phyloP scores from a whole-genome alignment of 1,140 invertebrate genomes.

The Antheraea pernyi region DNA sequence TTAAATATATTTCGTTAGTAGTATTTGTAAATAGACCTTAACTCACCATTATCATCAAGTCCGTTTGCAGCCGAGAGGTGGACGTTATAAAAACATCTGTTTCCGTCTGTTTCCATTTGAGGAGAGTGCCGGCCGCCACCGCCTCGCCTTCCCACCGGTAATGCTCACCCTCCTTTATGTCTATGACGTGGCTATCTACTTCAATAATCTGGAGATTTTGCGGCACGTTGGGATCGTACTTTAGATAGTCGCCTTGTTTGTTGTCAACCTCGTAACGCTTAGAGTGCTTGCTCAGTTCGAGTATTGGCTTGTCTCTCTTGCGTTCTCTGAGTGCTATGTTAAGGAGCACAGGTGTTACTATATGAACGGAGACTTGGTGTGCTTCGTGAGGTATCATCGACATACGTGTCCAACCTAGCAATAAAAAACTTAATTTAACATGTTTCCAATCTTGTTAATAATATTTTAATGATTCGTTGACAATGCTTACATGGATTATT shows the following conservation, averaged over 20 bases:
- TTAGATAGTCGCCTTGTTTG: constrained; percentile 55
- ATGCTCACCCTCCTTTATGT: constrained; percentile 55
- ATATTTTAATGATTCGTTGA: no score
- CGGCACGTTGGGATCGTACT: constrained; percentile 66
- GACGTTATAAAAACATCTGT: constrained; percentile 53
- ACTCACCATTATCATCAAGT: constrained; percentile 71
- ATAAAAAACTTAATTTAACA: constrained; percentile 1
- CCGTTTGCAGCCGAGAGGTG: constrained; percentile 51
- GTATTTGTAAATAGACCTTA: not conserved
- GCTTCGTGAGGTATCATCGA: constrained; percentile 65
- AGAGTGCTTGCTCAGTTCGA: constrained; percentile 61
- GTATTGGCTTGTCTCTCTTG: constrained; percentile 50
- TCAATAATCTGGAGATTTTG: constrained; percentile 67
- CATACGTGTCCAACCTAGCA: constrained; percentile 60
- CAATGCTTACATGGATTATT: no score
- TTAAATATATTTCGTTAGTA: no score
- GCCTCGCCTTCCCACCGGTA: constrained; percentile 52
- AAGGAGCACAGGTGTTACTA: constrained; percentile 50
- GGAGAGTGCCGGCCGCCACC: constrained; percentile 53
- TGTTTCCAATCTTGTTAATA: no score
- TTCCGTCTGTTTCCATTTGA: constrained; percentile 58
- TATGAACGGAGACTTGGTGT: constrained; percentile 54
- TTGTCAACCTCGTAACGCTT: constrained; percentile 48
- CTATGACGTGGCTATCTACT: constrained; percentile 64
- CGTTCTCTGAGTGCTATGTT: constrained; percentile 58